These are phyloP conservation scores for Acomys russatus DNA, from an alignment of 2,797 vertebrate species.

Conservation along the genomic window DNA sequence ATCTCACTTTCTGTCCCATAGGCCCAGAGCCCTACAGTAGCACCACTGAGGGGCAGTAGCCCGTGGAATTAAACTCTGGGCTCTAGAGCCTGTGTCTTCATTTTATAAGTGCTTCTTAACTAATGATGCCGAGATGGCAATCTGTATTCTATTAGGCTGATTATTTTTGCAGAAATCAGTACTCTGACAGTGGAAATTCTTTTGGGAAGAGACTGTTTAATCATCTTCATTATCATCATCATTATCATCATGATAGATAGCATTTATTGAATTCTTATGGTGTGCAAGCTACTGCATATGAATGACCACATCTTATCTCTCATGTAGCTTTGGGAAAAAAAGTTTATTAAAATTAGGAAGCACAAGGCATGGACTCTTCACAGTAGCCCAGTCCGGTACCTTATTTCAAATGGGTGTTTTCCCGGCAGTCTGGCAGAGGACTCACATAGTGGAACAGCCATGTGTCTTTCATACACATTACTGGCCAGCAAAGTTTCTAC, in stretches of 20 bases:
- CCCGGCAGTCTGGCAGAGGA: neutral
- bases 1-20: neutral
- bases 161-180: conserved; percentile 72
- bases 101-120: conserved; percentile 52
- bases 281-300: neutral
- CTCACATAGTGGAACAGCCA: neutral
- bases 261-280: conserved; percentile 69
- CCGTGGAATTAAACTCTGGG: neutral
- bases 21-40: neutral
- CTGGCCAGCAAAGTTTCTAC: neutral
- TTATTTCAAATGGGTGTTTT: conserved; percentile 32
- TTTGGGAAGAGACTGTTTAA: conserved; percentile 73
- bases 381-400: neutral
- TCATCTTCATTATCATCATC: conserved; percentile 74
- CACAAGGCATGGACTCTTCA: neutral
- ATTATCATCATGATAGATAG: conserved; percentile 67
- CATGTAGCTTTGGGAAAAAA: neutral
- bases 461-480: neutral
- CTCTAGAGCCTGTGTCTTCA: neutral
- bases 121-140: conserved; percentile 61
- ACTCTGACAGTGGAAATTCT: conserved; percentile 70
- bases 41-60: neutral
- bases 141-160: conserved; percentile 56
- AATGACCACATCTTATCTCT: conserved; percentile 50
- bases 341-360: neutral